Conservation (phyloP, 2,113 vertebrate genomes). For the Oplegnathus fasciatus region DNA sequence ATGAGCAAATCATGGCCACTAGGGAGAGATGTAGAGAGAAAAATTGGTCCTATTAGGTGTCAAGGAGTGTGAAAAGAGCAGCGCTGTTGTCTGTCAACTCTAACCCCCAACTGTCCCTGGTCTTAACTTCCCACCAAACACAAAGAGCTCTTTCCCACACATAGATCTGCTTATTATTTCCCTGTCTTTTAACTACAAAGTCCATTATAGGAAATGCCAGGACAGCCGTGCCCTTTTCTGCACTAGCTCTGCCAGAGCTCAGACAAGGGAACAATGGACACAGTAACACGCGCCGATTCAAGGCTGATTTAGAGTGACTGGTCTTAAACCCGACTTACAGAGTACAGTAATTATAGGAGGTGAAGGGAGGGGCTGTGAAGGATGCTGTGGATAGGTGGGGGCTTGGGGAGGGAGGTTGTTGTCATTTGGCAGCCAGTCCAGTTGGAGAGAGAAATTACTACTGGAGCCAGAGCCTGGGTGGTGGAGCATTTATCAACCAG, state of each 20-base stretch:
- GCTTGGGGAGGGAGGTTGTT: slow-evolving; percentile 49
- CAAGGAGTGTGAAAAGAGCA: slow-evolving; percentile 80
- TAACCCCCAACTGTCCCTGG: slow-evolving; percentile 60
- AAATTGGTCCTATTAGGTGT: slow-evolving; percentile 72
- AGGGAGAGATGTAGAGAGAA: slow-evolving; percentile 71
- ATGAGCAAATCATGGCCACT: slow-evolving; percentile 73
- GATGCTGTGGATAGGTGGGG: slow-evolving; percentile 45
- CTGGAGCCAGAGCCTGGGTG: slow-evolving; percentile 61
- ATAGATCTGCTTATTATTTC: slow-evolving; percentile 78
- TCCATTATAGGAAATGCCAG: slow-evolving; percentile 82
- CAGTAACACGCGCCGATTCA: slow-evolving; percentile 58
- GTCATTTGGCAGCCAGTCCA: slow-evolving; percentile 68
- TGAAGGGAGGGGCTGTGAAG: slow-evolving; percentile 34
- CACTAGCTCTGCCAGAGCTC: slow-evolving; percentile 70
- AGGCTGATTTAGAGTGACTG: slow-evolving; percentile 76
- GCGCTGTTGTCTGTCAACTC: slow-evolving; percentile 73
- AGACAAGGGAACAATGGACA: slow-evolving; percentile 78
- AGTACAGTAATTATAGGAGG: slow-evolving; percentile 74
- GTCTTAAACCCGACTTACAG: slow-evolving; percentile 75
- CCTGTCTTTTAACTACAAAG: slow-evolving; percentile 82
- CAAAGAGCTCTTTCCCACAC: slow-evolving; percentile 59
- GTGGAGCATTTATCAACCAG: slow-evolving; percentile 70
- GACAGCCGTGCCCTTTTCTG: slow-evolving; percentile 80
- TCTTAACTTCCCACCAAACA: slow-evolving; percentile 68
- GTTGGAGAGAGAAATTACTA: slow-evolving; percentile 61